A percentile compares a stretch with the other conserved stretches of the same genome.
phyloP scores from a whole-genome alignment of 2,797 vertebrate genomes.

The Phoeniculus purpureus region DNA sequence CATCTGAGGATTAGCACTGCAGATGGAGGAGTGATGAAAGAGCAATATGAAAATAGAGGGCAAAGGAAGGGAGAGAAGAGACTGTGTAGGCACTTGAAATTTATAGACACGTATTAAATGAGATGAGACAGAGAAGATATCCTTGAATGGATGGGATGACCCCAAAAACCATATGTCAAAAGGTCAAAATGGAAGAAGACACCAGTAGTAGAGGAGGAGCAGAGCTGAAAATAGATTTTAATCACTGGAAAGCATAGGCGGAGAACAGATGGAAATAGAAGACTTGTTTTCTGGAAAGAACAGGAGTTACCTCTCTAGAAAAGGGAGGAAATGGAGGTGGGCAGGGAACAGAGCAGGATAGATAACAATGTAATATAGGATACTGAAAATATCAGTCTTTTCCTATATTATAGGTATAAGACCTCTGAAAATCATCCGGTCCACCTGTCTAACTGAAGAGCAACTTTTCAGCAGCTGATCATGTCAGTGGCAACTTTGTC shows the following conservation, averaged over 20 bases:
- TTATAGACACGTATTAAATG: background rate
- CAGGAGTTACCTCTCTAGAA: background rate
- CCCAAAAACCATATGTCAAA: background rate
- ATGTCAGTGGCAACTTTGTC: background rate
- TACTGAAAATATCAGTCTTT: background rate
- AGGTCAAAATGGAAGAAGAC: background rate
- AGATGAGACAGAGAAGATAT: background rate
- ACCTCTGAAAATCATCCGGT: background rate
- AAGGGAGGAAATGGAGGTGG: background rate
- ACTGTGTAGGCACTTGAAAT: background rate
- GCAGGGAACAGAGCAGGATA: background rate
- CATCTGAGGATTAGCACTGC: background rate
- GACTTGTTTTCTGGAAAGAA: background rate
- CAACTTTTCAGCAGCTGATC: background rate
- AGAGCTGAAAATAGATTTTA: background rate
- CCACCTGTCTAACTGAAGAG: background rate
- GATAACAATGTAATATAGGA: background rate
- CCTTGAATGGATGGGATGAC: background rate
- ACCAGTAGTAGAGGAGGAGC: background rate
- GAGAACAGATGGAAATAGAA: background rate
- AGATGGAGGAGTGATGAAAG: slow-evolving; percentile 3
- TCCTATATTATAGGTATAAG: too few species aligned
- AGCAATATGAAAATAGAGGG: background rate
- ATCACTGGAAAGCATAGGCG: background rate
- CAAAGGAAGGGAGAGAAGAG: background rate